A percentile compares a stretch with the other conserved stretches of the same genome.
Conservation (phyloP, 2,797 vertebrate genomes). For the Arrhamphus sclerolepis region DNA sequence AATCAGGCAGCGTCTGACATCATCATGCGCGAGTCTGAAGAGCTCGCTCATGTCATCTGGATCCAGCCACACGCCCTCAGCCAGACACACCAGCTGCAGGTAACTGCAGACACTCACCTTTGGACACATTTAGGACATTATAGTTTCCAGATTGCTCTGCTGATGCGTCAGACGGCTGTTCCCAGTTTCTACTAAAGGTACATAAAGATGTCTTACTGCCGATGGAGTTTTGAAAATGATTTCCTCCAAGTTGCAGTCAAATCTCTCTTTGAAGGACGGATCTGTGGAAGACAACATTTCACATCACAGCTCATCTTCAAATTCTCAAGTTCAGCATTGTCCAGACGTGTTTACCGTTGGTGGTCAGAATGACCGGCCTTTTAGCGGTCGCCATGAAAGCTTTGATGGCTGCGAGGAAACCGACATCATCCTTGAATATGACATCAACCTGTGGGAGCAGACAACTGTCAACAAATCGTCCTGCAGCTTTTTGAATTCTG, state of each 20-base stretch:
- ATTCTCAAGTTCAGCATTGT: background rate
- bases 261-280: constrained; percentile 86
- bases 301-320: background rate
- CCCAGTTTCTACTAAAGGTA: too few species aligned
- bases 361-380: constrained; percentile 92
- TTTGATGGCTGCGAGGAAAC: constrained; percentile 91
- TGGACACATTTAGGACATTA: background rate
- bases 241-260: constrained; percentile 87
- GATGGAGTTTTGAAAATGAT: constrained; percentile 86
- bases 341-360: constrained; percentile 85
- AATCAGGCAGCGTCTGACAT: constrained; percentile 88
- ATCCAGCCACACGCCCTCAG: constrained; percentile 82
- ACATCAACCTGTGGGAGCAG: constrained; percentile 83
- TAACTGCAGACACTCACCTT: constrained; percentile 87
- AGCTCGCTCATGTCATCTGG: constrained; percentile 79
- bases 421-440: constrained; percentile 91
- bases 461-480: background rate
- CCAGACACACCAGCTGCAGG: constrained; percentile 88
- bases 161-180: too few species aligned
- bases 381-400: constrained; percentile 92
- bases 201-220: constrained; percentile 72
- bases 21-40: constrained; percentile 80
- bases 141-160: background rate
- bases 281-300: constrained; percentile 75
- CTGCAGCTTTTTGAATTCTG: too few species aligned